Conservation (phyloP, 2,888 invertebrate species). For the Acronicta leporina region DNA sequence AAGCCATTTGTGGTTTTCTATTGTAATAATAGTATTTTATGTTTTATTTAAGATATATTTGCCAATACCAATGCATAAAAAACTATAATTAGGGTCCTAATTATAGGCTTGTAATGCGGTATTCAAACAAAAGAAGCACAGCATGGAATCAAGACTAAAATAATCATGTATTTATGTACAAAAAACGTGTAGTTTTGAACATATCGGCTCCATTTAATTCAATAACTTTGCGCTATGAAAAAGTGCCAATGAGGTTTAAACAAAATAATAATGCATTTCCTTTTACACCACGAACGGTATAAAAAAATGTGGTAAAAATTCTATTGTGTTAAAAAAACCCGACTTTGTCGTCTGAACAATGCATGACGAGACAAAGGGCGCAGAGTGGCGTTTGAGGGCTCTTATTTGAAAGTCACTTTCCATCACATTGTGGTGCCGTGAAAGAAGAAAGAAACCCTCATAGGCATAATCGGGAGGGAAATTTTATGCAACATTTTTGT, state of each 20-base stretch:
- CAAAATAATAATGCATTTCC: slow-evolving; percentile 16
- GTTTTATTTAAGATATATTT: no score
- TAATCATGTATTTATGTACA: no score
- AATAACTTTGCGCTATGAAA: no score
- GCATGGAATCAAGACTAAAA: no score
- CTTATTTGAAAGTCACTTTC: slow-evolving; percentile 59
- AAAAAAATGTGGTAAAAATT: slow-evolving; percentile 39
- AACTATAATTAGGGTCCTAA: no score
- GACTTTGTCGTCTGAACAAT: slow-evolving; percentile 53
- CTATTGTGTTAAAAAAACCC: slow-evolving; percentile 50
- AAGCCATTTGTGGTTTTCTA: no score
- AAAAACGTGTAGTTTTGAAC: no score
- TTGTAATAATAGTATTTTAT: no score
- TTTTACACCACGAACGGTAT: slow-evolving; percentile 12
- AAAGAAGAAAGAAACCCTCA: slow-evolving; percentile 51
- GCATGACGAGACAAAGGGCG: slow-evolving; percentile 50
- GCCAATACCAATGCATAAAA: no score
- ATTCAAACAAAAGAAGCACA: no score
- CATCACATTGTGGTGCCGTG: slow-evolving; percentile 49
- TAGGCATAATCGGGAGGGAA: slow-evolving; percentile 31
- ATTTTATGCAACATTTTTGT: slow-evolving; percentile 34
- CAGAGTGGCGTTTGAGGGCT: slow-evolving; percentile 52
- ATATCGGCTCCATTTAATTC: no score
- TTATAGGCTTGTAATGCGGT: no score
- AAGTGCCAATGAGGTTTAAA: not conserved